These are phyloP conservation scores for Mythimna pallens DNA, from an alignment of 2,888 invertebrate genomes.

Conservation along the genomic window DNA sequence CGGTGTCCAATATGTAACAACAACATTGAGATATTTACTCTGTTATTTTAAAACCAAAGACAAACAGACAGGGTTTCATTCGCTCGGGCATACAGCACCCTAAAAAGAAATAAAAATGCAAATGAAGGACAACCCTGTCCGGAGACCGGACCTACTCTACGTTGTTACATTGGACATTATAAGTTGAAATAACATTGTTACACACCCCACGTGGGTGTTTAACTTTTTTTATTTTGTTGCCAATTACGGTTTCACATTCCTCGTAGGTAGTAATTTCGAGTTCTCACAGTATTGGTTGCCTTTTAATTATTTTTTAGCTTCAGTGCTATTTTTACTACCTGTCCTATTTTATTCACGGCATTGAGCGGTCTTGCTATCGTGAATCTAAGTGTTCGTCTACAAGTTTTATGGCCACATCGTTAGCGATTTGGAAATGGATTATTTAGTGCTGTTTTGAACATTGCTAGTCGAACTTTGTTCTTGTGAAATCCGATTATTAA, in stretches of 20 bases:
- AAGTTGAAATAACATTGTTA: slow-evolving; percentile 62
- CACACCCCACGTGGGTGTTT: slow-evolving; percentile 65
- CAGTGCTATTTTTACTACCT: slow-evolving; percentile 57
- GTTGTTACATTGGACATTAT: slow-evolving; percentile 43
- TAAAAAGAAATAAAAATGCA: slow-evolving; percentile 52
- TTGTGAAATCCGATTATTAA: not conserved
- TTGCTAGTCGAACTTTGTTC: not conserved
- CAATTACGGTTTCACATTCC: slow-evolving; percentile 62
- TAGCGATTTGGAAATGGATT: slow-evolving; percentile 28
- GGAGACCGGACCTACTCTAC: slow-evolving; percentile 23
- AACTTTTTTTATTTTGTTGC: slow-evolving; percentile 55
- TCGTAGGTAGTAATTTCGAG: slow-evolving; percentile 45
- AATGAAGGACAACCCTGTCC: slow-evolving; percentile 47
- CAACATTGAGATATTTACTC: not conserved
- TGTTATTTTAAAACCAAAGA: not conserved
- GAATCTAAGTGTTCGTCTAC: slow-evolving; percentile 14
- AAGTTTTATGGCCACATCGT: slow-evolving; percentile 29
- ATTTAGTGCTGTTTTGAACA: not conserved
- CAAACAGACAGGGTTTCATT: not conserved
- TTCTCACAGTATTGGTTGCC: slow-evolving; percentile 51
- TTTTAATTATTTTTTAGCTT: slow-evolving; percentile 49
- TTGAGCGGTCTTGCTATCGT: slow-evolving; percentile 17
- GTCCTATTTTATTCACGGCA: slow-evolving; percentile 50
- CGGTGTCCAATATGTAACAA: not conserved
- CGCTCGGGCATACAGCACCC: not conserved